Evolutionary conservation across 2,113 vertebrate species (phyloP), one percentile per base, ranked within the genome.

Genomic region (Romanogobio albipinnatus): DNA sequence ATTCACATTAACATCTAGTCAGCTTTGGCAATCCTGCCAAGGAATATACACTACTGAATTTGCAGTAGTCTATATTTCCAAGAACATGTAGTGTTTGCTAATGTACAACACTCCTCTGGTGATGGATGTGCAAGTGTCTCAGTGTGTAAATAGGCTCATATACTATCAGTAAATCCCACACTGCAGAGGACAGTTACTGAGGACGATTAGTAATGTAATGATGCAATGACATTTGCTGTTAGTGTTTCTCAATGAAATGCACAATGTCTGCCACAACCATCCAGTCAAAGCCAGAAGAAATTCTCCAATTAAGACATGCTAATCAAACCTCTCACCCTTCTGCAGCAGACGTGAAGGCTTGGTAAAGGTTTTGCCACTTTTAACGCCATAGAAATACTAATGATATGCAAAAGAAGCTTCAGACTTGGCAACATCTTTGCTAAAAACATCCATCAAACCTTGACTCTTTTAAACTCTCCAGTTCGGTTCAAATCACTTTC

Each of bases 391-490:
- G 22, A 64, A 86, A 76, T 81, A 73, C 68, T 75, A 62, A 14
- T 59, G 84, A 85, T 58, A 80, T 47, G 56, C 13, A 19, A 45
- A 71, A 56, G 15, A 39, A 81, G 45, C 22, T 81, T 80, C 24
- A 19, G 11, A 58, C 73, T 82, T 82, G 81, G 81, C 81, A 82
- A 82, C 33, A 13, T 71, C 33, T 59, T 76, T 33, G 15, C 51
- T 51, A 47, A 71, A 87, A 75, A 75, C 29, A 81, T 84, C 85
- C 84, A 85, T 68, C 74, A 89, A 87, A 85, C 80, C 83, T 49
- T 78, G 85, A 82, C 88, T 58, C 84, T 80, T 74, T 81, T 73
- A 82, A 88, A 56, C 73, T 53, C 19, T 43, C 47, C 19, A 19
- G 66, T 66, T 84, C 76, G 36, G 62, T 13, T 78, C 71, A 61